A percentile compares a stretch with the other conserved stretches of the same genome.
Conservation (phyloP, 37 sponge, comb jelly and placozoan genomes). For the Chondrilla cf. caribensis region DNA sequence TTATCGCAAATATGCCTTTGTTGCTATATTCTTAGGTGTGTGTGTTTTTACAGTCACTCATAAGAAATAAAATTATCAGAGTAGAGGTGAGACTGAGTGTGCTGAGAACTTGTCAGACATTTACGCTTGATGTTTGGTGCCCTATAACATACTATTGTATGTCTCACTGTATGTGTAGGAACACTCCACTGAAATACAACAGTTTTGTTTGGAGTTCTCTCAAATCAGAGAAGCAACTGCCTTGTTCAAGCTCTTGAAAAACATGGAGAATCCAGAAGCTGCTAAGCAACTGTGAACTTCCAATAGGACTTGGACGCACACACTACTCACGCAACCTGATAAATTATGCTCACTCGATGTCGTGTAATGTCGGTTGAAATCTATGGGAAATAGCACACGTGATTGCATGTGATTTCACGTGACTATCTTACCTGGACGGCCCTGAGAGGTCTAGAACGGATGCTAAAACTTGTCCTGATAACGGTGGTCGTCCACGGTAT, state of each 20-base stretch:
- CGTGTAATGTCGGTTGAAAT: no score
- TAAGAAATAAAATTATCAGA: constrained; percentile 84
- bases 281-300: neutral
- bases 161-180: constrained; percentile 68
- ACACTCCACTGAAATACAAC: constrained; percentile 81
- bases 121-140: neutral
- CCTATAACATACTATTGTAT: no score
- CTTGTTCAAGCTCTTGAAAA: constrained; percentile 80
- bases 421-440: no score
- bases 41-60: constrained; percentile 96
- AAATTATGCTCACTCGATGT: no score
- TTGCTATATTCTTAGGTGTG: constrained; percentile 59
- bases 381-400: no score
- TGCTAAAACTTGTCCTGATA: neutral
- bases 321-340: no score
- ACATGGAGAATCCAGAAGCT: constrained; percentile 57
- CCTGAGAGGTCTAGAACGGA: no score
- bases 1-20: neutral
- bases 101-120: neutral
- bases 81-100: constrained; percentile 59
- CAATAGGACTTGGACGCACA: no score
- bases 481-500: constrained; percentile 60
- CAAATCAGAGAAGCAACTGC: constrained; percentile 87
- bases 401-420: no score
- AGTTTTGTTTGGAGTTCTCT: constrained; percentile 84